Evolutionary conservation across 2,797 vertebrate species (phyloP), one percentile per base, ranked within the genome.

Genomic region (Coccyzus lansbergi): DNA sequence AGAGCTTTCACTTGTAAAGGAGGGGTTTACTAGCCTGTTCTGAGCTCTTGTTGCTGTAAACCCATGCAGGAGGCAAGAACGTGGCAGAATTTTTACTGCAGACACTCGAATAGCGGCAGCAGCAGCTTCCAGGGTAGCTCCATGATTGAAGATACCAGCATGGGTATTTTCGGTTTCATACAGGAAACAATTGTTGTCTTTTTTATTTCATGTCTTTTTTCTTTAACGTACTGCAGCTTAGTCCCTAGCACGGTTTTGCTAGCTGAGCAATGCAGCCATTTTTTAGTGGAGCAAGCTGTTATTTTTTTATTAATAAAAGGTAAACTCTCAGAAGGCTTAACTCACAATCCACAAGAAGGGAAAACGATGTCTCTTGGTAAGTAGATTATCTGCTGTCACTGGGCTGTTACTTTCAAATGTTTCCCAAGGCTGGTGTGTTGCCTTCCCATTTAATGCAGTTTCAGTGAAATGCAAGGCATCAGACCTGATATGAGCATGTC

Each of bases 1-100:
- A 96, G 97, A 98, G 97, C 97, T 97, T 97, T 94, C 97, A 96
- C 95, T 97, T 96, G 95, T 92, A 95, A 97, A 97, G 97, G 96
- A 97, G 97, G 95, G 96, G 96, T 96, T 98, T 98, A 96, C 96
- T 97, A 97, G 97, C 86, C 96, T 97, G 91, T 96, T 97, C 88
- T 97, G 96, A 97, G 97, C 96, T 96, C 92, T 94, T 96, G 90
- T 65, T 94, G 94, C 97, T 97, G 96, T 97, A 96, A 96, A 93
- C 77, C 86, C 94, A 97, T 95, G 94, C 96, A 98, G 93, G 89
- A 97, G 93, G 92, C 94, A 97, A 97, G 97, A 97, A 97, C 26
- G 97, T 98, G 95, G 96, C 96, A 97, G 95, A 89, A 97, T 90
- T 93, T 95, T 96, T 89, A 90, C 96, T 96, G 81, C 94, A 97